Evolutionary conservation across 2,113 vertebrate species (phyloP).

Genomic region (Callorhinus ursinus): DNA sequence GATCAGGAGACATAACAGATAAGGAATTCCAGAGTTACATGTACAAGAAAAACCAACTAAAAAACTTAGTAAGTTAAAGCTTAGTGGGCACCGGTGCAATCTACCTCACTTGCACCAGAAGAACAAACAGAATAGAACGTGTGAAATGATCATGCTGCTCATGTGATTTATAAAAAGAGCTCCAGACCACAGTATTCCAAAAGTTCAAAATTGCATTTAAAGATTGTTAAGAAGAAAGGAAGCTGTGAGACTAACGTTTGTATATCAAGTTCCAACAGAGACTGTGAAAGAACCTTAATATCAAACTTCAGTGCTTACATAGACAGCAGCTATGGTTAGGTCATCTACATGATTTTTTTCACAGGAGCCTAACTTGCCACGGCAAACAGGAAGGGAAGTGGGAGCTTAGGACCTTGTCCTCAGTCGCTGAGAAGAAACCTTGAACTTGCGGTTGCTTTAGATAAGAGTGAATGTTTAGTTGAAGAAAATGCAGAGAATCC

Average conservation of each 20-base stretch:
- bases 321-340: too few species aligned
- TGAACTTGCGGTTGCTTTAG: background rate
- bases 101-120: background rate
- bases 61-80: background rate
- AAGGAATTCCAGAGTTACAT: background rate
- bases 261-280: background rate
- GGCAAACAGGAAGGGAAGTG: background rate
- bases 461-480: background rate
- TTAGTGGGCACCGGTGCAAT: background rate
- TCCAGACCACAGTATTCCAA: background rate
- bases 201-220: background rate
- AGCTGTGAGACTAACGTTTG: background rate
- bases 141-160: fast-evolving
- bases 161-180: background rate
- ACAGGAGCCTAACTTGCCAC: fast-evolving
- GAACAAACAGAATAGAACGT: background rate
- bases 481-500: background rate
- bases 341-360: fast-evolving
- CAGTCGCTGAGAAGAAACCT: too few species aligned
- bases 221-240: background rate
- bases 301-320: too few species aligned
- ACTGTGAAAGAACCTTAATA: background rate
- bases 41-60: background rate
- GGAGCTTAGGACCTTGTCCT: background rate
- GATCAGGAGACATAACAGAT: background rate